A percentile compares a stretch with the other conserved stretches of the same genome.
Evolutionary conservation across 30 jellyfish, hydroid and myxozoan genomes (phyloP).

Genomic region (Euphysa ruthae): DNA sequence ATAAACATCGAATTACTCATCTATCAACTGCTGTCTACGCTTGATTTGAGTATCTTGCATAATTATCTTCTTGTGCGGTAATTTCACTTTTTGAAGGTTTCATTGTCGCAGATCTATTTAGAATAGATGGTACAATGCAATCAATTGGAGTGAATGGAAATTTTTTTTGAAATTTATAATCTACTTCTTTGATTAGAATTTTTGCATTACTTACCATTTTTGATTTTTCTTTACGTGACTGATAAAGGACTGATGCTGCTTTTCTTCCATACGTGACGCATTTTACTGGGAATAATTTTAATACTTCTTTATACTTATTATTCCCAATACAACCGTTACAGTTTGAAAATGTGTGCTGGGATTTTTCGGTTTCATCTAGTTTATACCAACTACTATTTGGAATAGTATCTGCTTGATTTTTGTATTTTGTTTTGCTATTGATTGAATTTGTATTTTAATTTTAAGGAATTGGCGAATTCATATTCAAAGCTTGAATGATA

Average conservation of each 20-base stretch:
- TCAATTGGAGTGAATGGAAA: constrained; percentile 4
- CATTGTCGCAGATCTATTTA: neutral
- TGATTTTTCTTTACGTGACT: constrained; percentile 5
- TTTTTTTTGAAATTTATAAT: neutral
- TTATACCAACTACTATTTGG: neutral
- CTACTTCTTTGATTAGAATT: neutral
- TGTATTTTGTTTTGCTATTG: neutral
- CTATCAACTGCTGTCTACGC: too few species aligned
- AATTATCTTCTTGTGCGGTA: neutral
- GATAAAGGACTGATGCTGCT: neutral
- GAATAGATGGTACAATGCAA: constrained; percentile 6
- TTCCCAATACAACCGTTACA: neutral
- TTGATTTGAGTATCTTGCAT: constrained; percentile 2
- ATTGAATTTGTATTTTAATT: neutral
- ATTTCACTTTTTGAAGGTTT: constrained; percentile 5
- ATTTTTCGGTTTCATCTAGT: neutral
- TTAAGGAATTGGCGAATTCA: neutral
- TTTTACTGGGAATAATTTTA: constrained; percentile 2
- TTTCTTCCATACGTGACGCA: constrained; percentile 8
- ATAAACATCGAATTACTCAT: too few species aligned
- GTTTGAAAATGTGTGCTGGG: too few species aligned
- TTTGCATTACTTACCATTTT: constrained; percentile 1
- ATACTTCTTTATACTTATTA: neutral
- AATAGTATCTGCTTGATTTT: neutral
- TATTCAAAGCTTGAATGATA: too few species aligned